Evolutionary conservation across 2,888 invertebrate genomes (phyloP).

Genomic region (Cheilosia variabilis): DNA sequence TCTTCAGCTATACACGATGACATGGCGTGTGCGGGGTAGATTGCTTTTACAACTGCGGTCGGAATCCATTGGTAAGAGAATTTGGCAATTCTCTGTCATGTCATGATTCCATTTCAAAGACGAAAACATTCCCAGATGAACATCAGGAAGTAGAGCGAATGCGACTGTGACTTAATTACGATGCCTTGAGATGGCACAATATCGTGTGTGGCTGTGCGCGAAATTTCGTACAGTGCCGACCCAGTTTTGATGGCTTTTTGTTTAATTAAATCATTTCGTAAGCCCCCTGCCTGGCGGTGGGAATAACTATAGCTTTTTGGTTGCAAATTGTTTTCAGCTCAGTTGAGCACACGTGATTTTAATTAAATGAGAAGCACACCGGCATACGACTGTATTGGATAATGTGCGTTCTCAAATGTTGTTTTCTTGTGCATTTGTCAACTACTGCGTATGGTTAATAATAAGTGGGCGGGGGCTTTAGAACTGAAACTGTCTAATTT

Average conservation of each 20-base stretch:
- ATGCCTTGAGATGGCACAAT: conserved; percentile 51
- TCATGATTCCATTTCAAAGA: conserved; percentile 5
- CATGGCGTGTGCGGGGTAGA: background rate
- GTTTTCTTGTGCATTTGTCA: conserved; percentile 23
- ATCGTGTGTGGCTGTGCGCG: conserved; percentile 10
- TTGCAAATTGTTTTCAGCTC: conserved; percentile 50
- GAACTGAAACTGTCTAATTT: conserved; percentile 6
- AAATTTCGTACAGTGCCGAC: conserved; percentile 34
- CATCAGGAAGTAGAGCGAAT: conserved; percentile 12
- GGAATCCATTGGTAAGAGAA: conserved; percentile 38
- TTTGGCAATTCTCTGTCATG: conserved; percentile 50
- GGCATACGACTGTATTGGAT: conserved; percentile 6
- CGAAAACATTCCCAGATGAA: conserved; percentile 4
- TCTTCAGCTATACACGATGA: background rate
- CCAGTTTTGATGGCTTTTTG: conserved; percentile 58
- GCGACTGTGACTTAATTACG: conserved; percentile 58
- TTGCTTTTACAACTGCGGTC: no score
- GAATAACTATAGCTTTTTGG: conserved; percentile 32
- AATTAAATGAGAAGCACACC: conserved; percentile 49
- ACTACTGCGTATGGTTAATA: conserved; percentile 1
- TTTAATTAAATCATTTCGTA: conserved; percentile 66
- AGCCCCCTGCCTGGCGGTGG: background rate
- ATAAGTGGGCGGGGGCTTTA: conserved; percentile 7
- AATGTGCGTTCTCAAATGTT: background rate
- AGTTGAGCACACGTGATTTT: conserved; percentile 56